Conservation (phyloP, 1,140 invertebrate genomes). For the Calephelis nemesis region DNA sequence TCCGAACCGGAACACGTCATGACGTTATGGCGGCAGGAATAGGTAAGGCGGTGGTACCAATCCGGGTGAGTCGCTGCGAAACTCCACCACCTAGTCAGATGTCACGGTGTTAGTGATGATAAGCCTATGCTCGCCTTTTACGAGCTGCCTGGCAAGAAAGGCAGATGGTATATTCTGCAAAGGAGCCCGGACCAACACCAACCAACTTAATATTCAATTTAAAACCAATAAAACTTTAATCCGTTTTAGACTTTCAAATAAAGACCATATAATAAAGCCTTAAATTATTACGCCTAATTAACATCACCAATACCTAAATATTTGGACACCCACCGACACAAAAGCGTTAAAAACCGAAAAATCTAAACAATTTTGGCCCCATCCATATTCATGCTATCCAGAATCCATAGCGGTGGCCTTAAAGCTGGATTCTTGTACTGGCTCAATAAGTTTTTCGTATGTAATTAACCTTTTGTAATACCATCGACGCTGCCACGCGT, state of each 20-base stretch:
- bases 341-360: slow-evolving; percentile 48
- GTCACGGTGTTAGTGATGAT: no score
- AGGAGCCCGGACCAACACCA: no score
- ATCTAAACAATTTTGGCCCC: slow-evolving; percentile 61
- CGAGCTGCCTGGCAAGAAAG: no score
- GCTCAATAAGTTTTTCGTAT: slow-evolving; percentile 60
- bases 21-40: no score
- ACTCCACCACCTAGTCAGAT: no score
- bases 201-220: no score
- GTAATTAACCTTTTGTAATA: slow-evolving; percentile 66
- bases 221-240: no score
- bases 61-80: no score
- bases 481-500: slow-evolving; percentile 61
- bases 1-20: no score
- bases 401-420: slow-evolving; percentile 69
- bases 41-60: no score
- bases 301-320: slow-evolving; percentile 44
- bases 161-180: no score
- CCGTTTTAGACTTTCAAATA: neutral
- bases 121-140: no score
- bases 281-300: slow-evolving; percentile 40
- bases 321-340: slow-evolving; percentile 53
- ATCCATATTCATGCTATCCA: slow-evolving; percentile 68
- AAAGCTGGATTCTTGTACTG: slow-evolving; percentile 52
- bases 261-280: slow-evolving; percentile 32